These are phyloP conservation scores for Gisinianus flammeolus DNA, from an alignment of 2,888 invertebrate genomes.

Conservation along the genomic window DNA sequence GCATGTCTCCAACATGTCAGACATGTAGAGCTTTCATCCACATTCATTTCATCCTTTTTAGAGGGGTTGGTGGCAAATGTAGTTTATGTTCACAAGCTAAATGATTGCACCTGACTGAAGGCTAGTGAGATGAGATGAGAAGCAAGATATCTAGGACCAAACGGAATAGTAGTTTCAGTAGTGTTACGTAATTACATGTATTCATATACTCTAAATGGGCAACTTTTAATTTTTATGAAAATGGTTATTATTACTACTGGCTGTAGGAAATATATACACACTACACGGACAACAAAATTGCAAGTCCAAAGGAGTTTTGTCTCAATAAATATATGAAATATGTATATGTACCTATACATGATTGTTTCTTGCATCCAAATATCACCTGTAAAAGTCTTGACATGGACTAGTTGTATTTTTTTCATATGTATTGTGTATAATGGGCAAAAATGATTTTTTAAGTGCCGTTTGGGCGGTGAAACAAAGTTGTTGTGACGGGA, in stretches of 20 bases:
- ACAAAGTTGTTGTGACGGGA: slow-evolving; percentile 27
- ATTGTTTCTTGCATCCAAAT: not conserved
- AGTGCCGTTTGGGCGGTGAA: slow-evolving; percentile 17
- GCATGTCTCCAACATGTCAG: too few relatives aligned
- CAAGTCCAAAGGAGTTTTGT: not conserved
- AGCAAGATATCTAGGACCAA: not conserved
- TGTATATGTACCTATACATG: not conserved
- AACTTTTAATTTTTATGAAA: slow-evolving; percentile 30
- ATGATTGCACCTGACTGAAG: too few relatives aligned
- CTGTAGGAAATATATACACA: not conserved
- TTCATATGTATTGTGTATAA: not conserved
- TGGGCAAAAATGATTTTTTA: slow-evolving; percentile 6
- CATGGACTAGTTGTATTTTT: slow-evolving; percentile 12
- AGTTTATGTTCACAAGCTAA: too few relatives aligned
- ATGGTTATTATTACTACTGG: slow-evolving; percentile 19
- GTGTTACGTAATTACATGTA: slow-evolving; percentile 1
- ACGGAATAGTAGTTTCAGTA: not conserved
- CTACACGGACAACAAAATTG: not conserved
- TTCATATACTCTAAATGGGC: not conserved
- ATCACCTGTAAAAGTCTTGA: not conserved
- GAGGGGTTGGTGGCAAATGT: too few relatives aligned
- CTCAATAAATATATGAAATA: not conserved
- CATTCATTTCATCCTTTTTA: too few relatives aligned
- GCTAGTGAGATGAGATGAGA: not conserved
- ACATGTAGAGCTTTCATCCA: too few relatives aligned